Evolutionary conservation across 92 coral and sea anemone genomes (phyloP).

Genomic region (Virgularia gustaviana): DNA sequence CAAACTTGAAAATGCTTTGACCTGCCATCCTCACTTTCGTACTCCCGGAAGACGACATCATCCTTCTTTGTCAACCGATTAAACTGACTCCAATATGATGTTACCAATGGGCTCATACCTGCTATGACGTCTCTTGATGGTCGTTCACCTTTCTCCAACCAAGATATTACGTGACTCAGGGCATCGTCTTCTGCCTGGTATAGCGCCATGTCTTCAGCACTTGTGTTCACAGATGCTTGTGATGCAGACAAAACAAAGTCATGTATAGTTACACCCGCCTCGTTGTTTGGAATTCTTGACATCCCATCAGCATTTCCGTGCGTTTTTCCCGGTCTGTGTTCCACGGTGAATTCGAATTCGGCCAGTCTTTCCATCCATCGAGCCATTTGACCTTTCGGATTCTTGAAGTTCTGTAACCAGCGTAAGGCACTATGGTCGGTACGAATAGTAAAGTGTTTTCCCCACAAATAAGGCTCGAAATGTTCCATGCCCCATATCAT

Average conservation of each 20-base stretch:
- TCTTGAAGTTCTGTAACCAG: slow-evolving; percentile 4
- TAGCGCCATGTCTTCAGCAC: background rate
- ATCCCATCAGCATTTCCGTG: background rate
- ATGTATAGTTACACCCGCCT: too few relatives aligned
- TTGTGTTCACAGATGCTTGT: background rate
- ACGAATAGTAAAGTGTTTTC: background rate
- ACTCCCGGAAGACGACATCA: background rate
- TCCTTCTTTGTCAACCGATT: background rate
- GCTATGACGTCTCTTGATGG: background rate
- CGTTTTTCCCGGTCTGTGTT: slow-evolving; percentile 7
- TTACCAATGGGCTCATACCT: background rate
- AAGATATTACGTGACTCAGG: background rate
- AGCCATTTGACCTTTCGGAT: slow-evolving; percentile 12
- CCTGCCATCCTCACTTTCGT: background rate
- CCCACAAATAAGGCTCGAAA: background rate
- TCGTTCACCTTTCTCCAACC: background rate
- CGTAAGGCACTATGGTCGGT: slow-evolving; percentile 10
- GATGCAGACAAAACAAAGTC: too few relatives aligned
- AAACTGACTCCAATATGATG: background rate
- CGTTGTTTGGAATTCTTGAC: too few relatives aligned
- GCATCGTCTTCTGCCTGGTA: background rate
- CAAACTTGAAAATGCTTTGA: background rate
- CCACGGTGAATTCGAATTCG: slow-evolving; percentile 3
- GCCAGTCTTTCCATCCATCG: slow-evolving; percentile 8
- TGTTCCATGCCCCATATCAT: background rate